Base-by-base conservation (phyloP, 1,140 invertebrate species). In the Drosophila truncata region DNA sequence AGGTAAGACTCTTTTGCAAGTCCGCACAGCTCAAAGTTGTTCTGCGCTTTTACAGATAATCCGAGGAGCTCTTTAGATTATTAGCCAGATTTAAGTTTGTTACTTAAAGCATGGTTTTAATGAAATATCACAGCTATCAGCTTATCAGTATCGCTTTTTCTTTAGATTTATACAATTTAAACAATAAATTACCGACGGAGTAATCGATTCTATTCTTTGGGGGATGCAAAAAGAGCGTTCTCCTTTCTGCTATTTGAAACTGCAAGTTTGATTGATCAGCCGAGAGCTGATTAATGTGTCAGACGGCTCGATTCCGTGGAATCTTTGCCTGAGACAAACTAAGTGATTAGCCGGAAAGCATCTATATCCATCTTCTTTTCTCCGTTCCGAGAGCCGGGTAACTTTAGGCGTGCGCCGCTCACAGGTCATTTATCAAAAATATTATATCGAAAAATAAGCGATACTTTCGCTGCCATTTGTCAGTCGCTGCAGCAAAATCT, bases 211-310 rank as follows among this genome's bases (percentile, higher is more conserved):
- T 16, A 33, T 31, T 31, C n/a, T 20, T 52, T 9, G n/a, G 35
- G 10, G 14, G 11, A 41, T 37, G 16, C 5, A 44, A 37, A 20
- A 44, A 33, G 27, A 60, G 23, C 49, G 9, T 25, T 20, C 33
- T 35, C 10, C 39, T 25, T 35, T 42, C 7, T 37, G 44, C 23
- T 18, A 33, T 35, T 78, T n/a, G n/a, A 46, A 29, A 42, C 46
- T 37, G 57, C 37, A 71, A 35, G 54, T 65, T 85, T 85, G 82
- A 84, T 84, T 84, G 81, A 86, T 81, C 44, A 20, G 66, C 49
- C 41, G 41, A 47, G 31, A 80, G 65, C 83, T 88, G 80, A 83
- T 83, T 83, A 77, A 79, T 82, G 70, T 63, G 31, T 31, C 37
- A 41, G 35, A 25, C 33, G 35, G 31, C 25, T 33, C 42, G 27